phyloP scores from a whole-genome alignment of 2,797 vertebrate genomes.

The Channallabes apus region DNA sequence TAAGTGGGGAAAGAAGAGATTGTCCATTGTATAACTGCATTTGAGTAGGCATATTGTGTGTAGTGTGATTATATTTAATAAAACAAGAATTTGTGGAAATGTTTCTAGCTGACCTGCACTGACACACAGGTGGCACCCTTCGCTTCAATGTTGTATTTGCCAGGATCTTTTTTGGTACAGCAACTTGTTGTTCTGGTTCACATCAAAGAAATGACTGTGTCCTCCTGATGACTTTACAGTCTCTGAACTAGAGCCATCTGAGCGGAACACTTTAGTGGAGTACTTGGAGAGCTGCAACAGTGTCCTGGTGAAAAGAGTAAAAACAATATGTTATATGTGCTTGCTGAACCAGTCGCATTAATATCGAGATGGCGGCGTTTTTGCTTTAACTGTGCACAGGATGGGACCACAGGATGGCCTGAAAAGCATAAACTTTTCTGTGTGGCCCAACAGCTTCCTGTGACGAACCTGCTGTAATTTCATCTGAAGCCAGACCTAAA shows the following conservation, averaged over 20 bases:
- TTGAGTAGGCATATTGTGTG: not conserved
- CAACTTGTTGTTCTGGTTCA: slow-evolving; percentile 78
- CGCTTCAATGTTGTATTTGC: slow-evolving; percentile 67
- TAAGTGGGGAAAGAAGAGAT: not conserved
- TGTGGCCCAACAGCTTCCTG: too few species aligned
- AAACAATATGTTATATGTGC: not conserved
- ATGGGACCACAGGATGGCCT: too few species aligned
- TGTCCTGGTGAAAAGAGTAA: slow-evolving; percentile 66
- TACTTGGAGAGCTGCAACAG: slow-evolving; percentile 86
- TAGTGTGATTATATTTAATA: not conserved
- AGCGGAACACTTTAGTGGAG: slow-evolving; percentile 71
- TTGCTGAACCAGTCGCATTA: not conserved
- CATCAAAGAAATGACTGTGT: slow-evolving; percentile 65
- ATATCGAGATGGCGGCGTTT: not conserved
- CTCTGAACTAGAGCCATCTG: slow-evolving; percentile 71
- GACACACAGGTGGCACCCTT: slow-evolving; percentile 72
- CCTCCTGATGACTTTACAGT: slow-evolving; percentile 64
- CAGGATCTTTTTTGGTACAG: slow-evolving; percentile 76
- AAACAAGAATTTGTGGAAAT: not conserved
- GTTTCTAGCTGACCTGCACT: slow-evolving; percentile 72
- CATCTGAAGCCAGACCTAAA: too few species aligned
- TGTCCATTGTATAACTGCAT: not conserved
- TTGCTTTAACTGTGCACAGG: not conserved
- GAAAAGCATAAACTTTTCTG: too few species aligned
- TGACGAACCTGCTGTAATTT: too few species aligned